These are phyloP conservation scores for Enteromius argenteus DNA, from an alignment of 2,797 vertebrate genomes.

Conservation along the genomic window DNA sequence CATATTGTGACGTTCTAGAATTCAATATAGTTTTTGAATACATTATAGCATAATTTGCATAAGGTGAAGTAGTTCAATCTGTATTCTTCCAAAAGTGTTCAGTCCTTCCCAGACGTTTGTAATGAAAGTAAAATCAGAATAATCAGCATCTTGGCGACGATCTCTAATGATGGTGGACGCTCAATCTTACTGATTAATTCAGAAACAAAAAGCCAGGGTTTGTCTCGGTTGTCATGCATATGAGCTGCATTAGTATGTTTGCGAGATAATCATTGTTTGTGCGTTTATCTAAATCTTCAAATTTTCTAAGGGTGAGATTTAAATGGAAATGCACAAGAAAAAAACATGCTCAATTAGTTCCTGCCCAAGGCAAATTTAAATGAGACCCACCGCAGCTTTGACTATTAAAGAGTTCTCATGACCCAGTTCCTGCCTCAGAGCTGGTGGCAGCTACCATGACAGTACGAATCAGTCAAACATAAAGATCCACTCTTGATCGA, in stretches of 20 bases:
- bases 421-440: constrained; percentile 73
- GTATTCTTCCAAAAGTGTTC: not conserved
- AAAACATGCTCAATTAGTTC: constrained; percentile 57
- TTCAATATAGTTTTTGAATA: not conserved
- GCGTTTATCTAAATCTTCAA: constrained; percentile 42
- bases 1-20: too few species aligned
- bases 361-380: constrained; percentile 51
- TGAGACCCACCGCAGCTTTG: constrained; percentile 55
- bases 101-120: constrained; percentile 7
- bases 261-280: constrained; percentile 41
- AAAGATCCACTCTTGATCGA: constrained; percentile 78
- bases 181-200: constrained; percentile 27
- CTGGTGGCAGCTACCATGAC: constrained; percentile 69
- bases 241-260: not conserved
- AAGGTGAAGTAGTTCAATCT: not conserved
- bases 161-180: constrained; percentile 4
- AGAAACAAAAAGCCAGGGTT: constrained; percentile 15
- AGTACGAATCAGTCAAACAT: constrained; percentile 74
- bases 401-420: constrained; percentile 65
- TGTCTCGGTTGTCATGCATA: constrained; percentile 1
- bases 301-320: constrained; percentile 45
- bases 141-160: not conserved
- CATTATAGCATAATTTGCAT: too few species aligned
- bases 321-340: constrained; percentile 26
- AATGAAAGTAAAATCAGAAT: not conserved